These are phyloP conservation scores for Prietella phreatophila DNA, from an alignment of 2,113 vertebrate genomes.

Conservation along the genomic window DNA sequence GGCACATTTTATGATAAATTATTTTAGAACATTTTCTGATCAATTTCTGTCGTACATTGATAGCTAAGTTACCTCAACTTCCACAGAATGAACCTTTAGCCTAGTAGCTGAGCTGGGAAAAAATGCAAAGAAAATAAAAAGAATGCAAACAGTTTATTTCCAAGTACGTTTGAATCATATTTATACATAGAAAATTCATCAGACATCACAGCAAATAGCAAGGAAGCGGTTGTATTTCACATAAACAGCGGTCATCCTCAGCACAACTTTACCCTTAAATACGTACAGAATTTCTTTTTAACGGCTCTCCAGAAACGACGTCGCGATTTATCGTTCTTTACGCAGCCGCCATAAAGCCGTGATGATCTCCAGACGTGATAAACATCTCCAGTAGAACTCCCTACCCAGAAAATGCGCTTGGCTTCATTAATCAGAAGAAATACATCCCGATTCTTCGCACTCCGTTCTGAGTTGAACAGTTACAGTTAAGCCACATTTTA, in stretches of 20 bases:
- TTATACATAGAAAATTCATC: not conserved
- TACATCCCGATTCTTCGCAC: not conserved
- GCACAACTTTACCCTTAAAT: not conserved
- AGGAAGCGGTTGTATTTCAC: not conserved
- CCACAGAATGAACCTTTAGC: too few species aligned
- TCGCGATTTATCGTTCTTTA: not conserved
- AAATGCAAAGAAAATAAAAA: too few species aligned
- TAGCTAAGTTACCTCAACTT: too few species aligned
- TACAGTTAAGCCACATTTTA: not conserved
- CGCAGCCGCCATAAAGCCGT: not conserved
- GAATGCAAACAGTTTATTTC: too few species aligned
- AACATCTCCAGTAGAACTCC: constrained; percentile 9
- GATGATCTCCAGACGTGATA: constrained; percentile 11
- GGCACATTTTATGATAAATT: too few species aligned
- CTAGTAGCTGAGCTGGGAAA: too few species aligned
- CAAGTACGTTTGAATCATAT: too few species aligned
- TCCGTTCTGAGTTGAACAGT: not conserved
- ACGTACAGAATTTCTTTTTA: not conserved
- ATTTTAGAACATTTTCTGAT: too few species aligned
- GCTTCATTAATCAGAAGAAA: constrained; percentile 8
- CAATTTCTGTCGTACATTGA: too few species aligned
- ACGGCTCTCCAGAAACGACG: not conserved
- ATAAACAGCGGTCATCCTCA: not conserved
- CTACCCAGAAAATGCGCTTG: not conserved
- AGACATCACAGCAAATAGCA: not conserved